These are phyloP conservation scores for Catostylus mosaicus DNA, from an alignment of 30 jellyfish, hydroid and myxozoan genomes.

Conservation along the genomic window DNA sequence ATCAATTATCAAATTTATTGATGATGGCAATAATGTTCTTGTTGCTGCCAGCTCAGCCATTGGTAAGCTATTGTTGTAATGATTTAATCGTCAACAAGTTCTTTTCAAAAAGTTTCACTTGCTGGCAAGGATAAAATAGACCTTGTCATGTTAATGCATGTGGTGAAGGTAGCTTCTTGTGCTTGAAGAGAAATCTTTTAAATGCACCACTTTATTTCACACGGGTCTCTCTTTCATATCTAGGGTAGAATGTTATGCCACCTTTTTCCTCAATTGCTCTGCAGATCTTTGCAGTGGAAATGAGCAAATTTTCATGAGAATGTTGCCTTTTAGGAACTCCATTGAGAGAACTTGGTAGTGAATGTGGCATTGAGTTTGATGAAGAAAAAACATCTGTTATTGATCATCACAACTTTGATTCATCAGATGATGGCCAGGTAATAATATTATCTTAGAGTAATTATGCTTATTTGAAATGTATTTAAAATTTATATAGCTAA, in stretches of 20 bases:
- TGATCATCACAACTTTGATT: conserved; percentile 91
- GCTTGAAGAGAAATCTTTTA: too few species aligned
- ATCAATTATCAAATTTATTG: conserved; percentile 85
- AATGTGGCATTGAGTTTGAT: conserved; percentile 95
- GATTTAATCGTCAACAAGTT: too few species aligned
- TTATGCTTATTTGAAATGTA: background rate
- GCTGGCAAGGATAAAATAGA: too few species aligned
- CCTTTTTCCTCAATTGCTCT: background rate
- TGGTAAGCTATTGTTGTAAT: conserved; percentile 38
- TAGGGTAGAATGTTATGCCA: background rate
- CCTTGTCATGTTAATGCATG: too few species aligned
- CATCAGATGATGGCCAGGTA: conserved; percentile 89
- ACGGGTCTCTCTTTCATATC: too few species aligned
- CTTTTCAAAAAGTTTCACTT: too few species aligned
- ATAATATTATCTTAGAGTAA: background rate
- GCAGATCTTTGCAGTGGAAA: background rate
- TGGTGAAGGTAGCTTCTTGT: too few species aligned
- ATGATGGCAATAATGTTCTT: conserved; percentile 87
- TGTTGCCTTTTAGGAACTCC: conserved; percentile 67
- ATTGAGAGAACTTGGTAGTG: conserved; percentile 89
- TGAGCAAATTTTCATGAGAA: background rate
- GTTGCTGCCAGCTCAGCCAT: conserved; percentile 91
- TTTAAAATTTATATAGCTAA: too few species aligned
- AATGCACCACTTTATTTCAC: too few species aligned
- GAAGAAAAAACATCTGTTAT: conserved; percentile 92